Evolutionary conservation across 1,140 invertebrate genomes (phyloP).

Genomic region (Cataglyphis hispanica): DNA sequence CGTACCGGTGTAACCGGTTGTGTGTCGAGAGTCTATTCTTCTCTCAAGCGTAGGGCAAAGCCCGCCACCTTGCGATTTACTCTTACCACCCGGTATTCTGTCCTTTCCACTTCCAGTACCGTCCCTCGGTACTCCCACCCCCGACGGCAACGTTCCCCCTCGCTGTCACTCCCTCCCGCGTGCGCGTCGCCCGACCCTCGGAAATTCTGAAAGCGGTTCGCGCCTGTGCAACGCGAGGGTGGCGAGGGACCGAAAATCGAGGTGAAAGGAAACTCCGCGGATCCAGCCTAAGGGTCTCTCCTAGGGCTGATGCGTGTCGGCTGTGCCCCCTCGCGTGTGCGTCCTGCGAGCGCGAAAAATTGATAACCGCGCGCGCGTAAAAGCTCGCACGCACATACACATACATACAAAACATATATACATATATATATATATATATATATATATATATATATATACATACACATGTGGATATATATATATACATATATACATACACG

Average conservation of each 20-base stretch:
- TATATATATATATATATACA: too few relatives aligned
- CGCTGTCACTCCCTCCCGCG: slow-evolving; percentile 56
- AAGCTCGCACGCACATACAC: neutral
- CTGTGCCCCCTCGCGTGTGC: slow-evolving; percentile 46
- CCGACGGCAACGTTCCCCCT: slow-evolving; percentile 35
- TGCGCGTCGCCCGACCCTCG: slow-evolving; percentile 74
- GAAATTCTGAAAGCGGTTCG: slow-evolving; percentile 77
- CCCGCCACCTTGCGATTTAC: slow-evolving; percentile 47
- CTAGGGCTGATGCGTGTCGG: slow-evolving; percentile 79
- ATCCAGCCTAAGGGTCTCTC: slow-evolving; percentile 81
- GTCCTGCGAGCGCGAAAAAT: slow-evolving; percentile 56
- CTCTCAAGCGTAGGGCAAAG: slow-evolving; percentile 14
- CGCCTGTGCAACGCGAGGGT: slow-evolving; percentile 79
- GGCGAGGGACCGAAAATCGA: slow-evolving; percentile 78
- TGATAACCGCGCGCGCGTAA: slow-evolving; percentile 44
- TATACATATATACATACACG: slow-evolving; percentile 9
- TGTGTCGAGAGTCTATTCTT: slow-evolving; percentile 35
- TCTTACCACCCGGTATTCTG: slow-evolving; percentile 22
- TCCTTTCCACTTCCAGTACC: slow-evolving; percentile 23
- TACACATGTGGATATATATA: too few relatives aligned
- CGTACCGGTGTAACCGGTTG: slow-evolving; percentile 47
- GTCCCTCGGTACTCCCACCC: slow-evolving; percentile 63
- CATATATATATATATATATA: too few relatives aligned
- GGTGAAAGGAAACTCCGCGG: slow-evolving; percentile 80
- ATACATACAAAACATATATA: neutral